phyloP scores from a whole-genome alignment of 2,888 invertebrate species.

The Volucella inflata region DNA sequence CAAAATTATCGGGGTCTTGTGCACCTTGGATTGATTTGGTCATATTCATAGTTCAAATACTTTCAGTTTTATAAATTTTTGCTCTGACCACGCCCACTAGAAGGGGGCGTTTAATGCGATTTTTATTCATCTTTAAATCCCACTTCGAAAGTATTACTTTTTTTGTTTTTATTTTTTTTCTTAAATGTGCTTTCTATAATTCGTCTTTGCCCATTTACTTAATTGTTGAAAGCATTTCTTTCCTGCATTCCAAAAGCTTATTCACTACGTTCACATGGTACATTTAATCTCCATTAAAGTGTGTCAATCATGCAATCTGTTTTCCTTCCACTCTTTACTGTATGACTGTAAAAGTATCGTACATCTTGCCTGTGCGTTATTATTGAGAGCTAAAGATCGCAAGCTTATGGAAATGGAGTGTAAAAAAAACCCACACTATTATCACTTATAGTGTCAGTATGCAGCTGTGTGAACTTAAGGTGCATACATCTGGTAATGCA shows the following conservation, averaged over 20 bases:
- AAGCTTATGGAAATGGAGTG: not conserved
- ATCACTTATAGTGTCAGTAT: slow-evolving; percentile 30
- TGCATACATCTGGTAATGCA: not conserved
- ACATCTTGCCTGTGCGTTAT: slow-evolving; percentile 47
- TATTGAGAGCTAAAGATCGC: slow-evolving; percentile 25
- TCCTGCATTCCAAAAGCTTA: not conserved
- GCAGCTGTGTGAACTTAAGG: slow-evolving; percentile 10
- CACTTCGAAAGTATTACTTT: not conserved
- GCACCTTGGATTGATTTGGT: too few relatives aligned
- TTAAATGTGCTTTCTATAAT: slow-evolving; percentile 26
- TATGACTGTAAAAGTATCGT: slow-evolving; percentile 32
- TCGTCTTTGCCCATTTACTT: slow-evolving; percentile 18
- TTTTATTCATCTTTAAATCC: not conserved
- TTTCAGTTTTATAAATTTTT: too few relatives aligned
- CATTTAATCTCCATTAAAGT: slow-evolving; percentile 23
- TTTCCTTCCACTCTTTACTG: slow-evolving; percentile 12
- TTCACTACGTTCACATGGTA: not conserved
- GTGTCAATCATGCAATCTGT: slow-evolving; percentile 27
- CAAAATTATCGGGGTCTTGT: too few relatives aligned
- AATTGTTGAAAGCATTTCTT: slow-evolving; percentile 45
- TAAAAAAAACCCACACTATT: slow-evolving; percentile 35
- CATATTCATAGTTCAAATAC: too few relatives aligned
- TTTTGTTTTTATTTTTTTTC: not conserved
- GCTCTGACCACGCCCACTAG: too few relatives aligned
- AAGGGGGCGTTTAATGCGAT: too few relatives aligned